Base-by-base conservation (phyloP, 2,797 vertebrate species). In the Tiaroga cobitis region DNA sequence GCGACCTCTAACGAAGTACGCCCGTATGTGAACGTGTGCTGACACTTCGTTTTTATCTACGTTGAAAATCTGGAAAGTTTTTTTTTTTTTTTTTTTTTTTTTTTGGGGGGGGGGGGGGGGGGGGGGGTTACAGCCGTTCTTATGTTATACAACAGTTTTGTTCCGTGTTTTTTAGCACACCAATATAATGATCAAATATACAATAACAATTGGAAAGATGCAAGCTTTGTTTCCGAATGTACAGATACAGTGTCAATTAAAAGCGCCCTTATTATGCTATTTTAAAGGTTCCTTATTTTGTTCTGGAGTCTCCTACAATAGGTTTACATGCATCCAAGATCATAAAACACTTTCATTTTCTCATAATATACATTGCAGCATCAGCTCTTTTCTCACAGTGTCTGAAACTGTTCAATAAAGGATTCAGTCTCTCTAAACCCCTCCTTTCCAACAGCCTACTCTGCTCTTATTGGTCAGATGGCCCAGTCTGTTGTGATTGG, bases 1-100 rank as follows among this genome's bases (percentile, higher is more conserved):
- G 56, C 8, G 54, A 69, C 76, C 63, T 83, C 43, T 83, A 80
- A 78, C 34, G 41, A 82, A 88, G 70, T 65, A 77, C 24, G 2
- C 10, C 63, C 41, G 29, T 82, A 24, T 4, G 2, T 54, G 46
- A 83, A 46, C 5, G 3, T 1, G 2, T 18, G 5, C n/a, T 56
- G 37, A 29, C 54, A 37, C 56, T 32, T 63, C 18, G 32, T 86
- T 86, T 86, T 83, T 19, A 41, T 29, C 43, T 49, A 54, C 13
- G 29, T 18, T 39, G 54, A 74, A 81, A 84, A 59, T 76, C 70
- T 76, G 63, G 9, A 21, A 51, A 65, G 4, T 37, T 81, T 81
- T 61, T 84, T n/a, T n/a, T 76, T 56, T 24, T 56, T 3, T 5
- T 5, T 37, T 5, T 5, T 37, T 5, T 37, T 5, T 37, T 37